phyloP scores from a whole-genome alignment of 2,113 vertebrate species.

The Okapia johnstoni region DNA sequence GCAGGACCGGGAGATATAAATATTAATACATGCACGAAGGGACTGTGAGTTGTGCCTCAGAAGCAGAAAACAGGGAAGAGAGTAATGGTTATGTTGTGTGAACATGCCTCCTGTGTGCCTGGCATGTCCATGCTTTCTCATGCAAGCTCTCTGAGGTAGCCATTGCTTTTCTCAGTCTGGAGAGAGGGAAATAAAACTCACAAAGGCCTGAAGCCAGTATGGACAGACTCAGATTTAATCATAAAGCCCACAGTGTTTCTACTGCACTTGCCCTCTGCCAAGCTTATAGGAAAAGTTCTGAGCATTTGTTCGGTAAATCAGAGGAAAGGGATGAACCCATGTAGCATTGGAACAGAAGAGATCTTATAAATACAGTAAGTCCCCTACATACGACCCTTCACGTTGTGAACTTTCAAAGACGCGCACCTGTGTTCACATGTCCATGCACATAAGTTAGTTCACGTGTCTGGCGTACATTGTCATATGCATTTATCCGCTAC shows the following conservation, averaged over 20 bases:
- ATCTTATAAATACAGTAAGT: neutral
- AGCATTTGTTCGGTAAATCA: neutral
- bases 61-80: neutral
- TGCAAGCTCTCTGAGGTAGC: neutral
- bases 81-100: neutral
- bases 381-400: neutral
- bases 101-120: neutral
- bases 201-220: neutral
- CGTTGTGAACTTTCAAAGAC: neutral
- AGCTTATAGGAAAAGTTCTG: neutral
- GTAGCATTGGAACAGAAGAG: neutral
- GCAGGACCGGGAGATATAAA: neutral
- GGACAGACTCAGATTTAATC: neutral
- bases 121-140: neutral
- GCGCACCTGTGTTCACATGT: neutral
- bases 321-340: neutral
- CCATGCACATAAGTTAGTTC: neutral
- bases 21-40: neutral
- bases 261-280: neutral
- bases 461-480: fast-evolving
- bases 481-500: neutral
- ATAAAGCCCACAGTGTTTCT: neutral
- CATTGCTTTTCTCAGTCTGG: neutral
- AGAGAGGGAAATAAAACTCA: neutral
- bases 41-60: neutral